These are phyloP conservation scores for Caenorhabditis angaria DNA, from an alignment of 2,888 invertebrate species.

Conservation along the genomic window DNA sequence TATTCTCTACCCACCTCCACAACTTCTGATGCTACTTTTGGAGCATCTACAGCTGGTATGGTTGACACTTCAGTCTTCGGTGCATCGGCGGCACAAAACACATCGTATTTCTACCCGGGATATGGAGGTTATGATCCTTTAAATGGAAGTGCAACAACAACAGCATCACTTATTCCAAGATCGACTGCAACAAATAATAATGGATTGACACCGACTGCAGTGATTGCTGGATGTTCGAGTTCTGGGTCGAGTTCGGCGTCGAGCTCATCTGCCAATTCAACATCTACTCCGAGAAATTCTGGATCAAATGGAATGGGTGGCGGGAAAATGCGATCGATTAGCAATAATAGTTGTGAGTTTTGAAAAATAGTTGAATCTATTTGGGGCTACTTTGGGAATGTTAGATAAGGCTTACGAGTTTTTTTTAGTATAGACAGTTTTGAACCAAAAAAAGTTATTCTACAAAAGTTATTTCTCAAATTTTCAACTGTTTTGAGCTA, in stretches of 20 bases:
- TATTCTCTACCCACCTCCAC: conserved; percentile 12
- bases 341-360: conserved; percentile 7
- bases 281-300: conserved; percentile 25
- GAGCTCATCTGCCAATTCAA: conserved; percentile 38
- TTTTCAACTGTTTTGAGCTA: too few relatives aligned
- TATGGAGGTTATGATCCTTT: conserved; percentile 35
- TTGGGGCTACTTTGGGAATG: neutral
- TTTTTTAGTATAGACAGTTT: too few relatives aligned
- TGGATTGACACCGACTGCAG: neutral
- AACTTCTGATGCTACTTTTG: conserved; percentile 9
- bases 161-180: neutral
- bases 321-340: neutral
- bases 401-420: too few relatives aligned
- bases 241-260: conserved; percentile 36
- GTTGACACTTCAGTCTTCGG: conserved; percentile 35
- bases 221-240: conserved; percentile 28
- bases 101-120: conserved; percentile 37
- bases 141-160: conserved; percentile 29
- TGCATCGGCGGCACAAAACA: conserved; percentile 11
- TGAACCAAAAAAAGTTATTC: too few relatives aligned
- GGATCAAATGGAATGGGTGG: neutral
- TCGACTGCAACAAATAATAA: neutral
- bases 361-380: too few relatives aligned
- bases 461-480: too few relatives aligned
- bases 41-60: conserved; percentile 17